Base-by-base conservation (phyloP, 2,113 vertebrate genomes). In the Empidonax alnorum region DNA sequence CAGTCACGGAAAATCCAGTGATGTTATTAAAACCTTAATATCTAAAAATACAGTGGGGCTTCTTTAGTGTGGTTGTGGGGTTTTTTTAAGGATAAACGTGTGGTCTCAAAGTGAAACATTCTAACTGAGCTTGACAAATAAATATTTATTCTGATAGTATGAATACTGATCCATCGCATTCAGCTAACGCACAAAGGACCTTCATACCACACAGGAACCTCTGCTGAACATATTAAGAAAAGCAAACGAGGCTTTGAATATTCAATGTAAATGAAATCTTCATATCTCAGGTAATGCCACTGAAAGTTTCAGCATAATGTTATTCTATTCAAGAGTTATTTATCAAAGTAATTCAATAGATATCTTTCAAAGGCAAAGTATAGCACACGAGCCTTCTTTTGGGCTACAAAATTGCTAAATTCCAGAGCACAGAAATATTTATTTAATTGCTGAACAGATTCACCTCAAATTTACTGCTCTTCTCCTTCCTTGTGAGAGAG, bases 401-500 rank as follows among this genome's bases (percentile, higher is more conserved):
- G 12, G 37, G 23, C 39, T 78, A 59, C 3, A 7, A 30, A 30
- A 14, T 41, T 59, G 25, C 28, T 79, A 50, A 56, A 59, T 52
- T 87, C 12, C 25, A 89, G 59, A 52, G 69, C n/a, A 41, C 7
- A 66, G 39, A 24, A n/a, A 35, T n/a, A 68, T 67, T n/a, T 81
- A 15, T 47, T 84, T 35, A 20, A 58, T 63, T 63, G n/a, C 27
- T 61, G 41, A 67, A 50, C 17, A 85, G 69, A 52, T 20, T 20
- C 27, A 67, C 24, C 39, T 80, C 20, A 33, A 13, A 37, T 37
- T 72, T 76, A 30, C 22, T 79, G 89, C 66, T 9, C 33, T 77
- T 80, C 28, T 72, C 2, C 16, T 81, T 47, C 41, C 17, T 37
- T 46, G 15, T 33, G 50, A 80, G 42, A 76, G 4, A 0, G 0